Base-by-base conservation (phyloP, 2,888 invertebrate species). In the Tetranychus piercei region DNA sequence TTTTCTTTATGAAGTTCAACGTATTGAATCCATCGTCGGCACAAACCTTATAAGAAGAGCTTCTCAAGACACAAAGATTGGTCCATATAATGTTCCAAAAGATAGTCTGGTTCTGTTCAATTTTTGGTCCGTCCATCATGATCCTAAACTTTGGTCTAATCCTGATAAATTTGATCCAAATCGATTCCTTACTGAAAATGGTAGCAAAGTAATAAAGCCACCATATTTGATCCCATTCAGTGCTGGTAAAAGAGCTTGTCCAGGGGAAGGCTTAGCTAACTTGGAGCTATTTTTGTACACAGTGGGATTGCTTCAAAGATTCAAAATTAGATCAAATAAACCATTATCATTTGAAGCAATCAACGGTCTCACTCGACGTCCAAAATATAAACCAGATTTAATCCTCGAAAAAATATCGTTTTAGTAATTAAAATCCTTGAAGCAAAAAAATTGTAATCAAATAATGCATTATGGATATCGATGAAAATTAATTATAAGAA, bases 141-240 rank as follows among this genome's bases (percentile, higher is more conserved):
- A 64, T 23, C 6, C 7, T 0, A 74, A n/a, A 6, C 23, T 74
- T 15, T 74, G 71, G 71, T 3, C 44, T 20, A 34, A 74, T 11
- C 72, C 74, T 1, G 71, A 74, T 2, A 20, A 65, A 45, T 74
- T 74, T 43, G 43, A 74, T 44, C 74, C 74, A 7, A 20, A 74
- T 18, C 23, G 74, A 44, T 74, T 74, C 18, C 66, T 74, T n/a
- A 8, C 7, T 11, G 34, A 71, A 1, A 43, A 72, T 44, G 43
- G 72, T 9, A 18, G 0, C 8, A 66, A n/a, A 44, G 64, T 1
- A 11, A 11, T 66, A 6, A 7, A 9, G 1, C 20, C 34, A 3
- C 4, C 71, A 7, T 64, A 22, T 67, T 72, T 72, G 9, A 7
- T 65, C 23, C 72, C 74, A 20, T 74, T 74, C n/a, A 67, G 74